These are phyloP conservation scores for Anticlea derivata DNA, from an alignment of 2,888 invertebrate species.

Conservation along the genomic window DNA sequence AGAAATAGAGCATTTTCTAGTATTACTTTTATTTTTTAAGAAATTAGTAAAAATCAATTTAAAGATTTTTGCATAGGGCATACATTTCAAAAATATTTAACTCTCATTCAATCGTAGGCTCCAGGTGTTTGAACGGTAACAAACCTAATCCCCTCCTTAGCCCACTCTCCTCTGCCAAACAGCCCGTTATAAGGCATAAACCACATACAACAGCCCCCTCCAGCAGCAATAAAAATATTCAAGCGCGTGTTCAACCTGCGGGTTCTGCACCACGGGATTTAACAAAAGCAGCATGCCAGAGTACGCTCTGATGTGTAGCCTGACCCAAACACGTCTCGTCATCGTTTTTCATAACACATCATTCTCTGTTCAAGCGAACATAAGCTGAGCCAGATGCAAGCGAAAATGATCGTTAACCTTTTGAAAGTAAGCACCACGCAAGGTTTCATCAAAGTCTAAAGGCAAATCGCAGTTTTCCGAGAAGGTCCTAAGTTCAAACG, in stretches of 20 bases:
- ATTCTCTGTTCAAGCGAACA: neutral
- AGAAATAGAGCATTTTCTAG: too few relatives aligned
- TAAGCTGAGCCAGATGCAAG: slow-evolving; percentile 2
- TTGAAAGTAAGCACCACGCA: neutral
- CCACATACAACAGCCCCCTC: neutral
- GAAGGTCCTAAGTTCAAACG: neutral
- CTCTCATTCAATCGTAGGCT: too few relatives aligned
- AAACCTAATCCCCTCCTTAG: slow-evolving; percentile 8
- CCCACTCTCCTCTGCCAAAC: slow-evolving; percentile 3
- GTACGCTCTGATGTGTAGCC: neutral
- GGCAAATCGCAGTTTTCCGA: slow-evolving; percentile 1
- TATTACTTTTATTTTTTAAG: too few relatives aligned
- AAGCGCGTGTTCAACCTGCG: too few relatives aligned
- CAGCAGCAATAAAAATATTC: too few relatives aligned
- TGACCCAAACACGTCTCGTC: slow-evolving; percentile 2
- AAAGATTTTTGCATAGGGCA: too few relatives aligned
- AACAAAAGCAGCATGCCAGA: too few relatives aligned
- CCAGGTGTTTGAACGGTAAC: slow-evolving; percentile 2
- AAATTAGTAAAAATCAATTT: too few relatives aligned
- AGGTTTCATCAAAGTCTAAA: neutral
- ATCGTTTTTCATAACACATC: slow-evolving; percentile 12
- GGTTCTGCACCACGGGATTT: too few relatives aligned
- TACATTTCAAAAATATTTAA: too few relatives aligned
- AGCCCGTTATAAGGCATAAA: neutral
- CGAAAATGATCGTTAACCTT: slow-evolving; percentile 6